Evolutionary conservation across 2,888 invertebrate species (phyloP).

Genomic region (Meganola albula): DNA sequence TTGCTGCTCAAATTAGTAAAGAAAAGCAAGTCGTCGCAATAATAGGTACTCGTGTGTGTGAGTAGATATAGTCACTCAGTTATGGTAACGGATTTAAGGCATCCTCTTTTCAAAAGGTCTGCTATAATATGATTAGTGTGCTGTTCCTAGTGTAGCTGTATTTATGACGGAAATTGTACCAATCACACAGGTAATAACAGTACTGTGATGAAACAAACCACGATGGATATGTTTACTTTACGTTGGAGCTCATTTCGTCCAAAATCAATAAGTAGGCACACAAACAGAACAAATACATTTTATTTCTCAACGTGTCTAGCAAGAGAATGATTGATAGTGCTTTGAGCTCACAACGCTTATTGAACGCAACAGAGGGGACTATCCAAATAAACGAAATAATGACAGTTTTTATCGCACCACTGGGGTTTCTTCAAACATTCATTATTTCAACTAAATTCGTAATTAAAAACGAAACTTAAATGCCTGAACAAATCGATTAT

Average conservation of each 20-base stretch:
- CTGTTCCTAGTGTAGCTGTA: slow-evolving; percentile 33
- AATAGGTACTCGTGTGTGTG: too few relatives aligned
- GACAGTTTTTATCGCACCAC: slow-evolving; percentile 40
- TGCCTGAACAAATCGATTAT: too few relatives aligned
- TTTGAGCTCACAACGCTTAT: slow-evolving; percentile 63
- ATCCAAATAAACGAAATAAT: slow-evolving; percentile 41
- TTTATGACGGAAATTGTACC: too few relatives aligned
- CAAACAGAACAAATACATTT: slow-evolving; percentile 52
- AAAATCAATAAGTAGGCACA: slow-evolving; percentile 63
- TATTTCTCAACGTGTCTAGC: slow-evolving; percentile 61
- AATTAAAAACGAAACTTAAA: too few relatives aligned
- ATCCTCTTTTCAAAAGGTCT: slow-evolving; percentile 49
- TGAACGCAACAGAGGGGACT: slow-evolving; percentile 50
- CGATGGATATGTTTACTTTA: slow-evolving; percentile 26
- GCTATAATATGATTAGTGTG: slow-evolving; percentile 58
- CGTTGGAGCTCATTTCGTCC: slow-evolving; percentile 44
- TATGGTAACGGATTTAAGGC: slow-evolving; percentile 68
- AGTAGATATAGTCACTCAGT: slow-evolving; percentile 65
- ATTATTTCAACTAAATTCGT: too few relatives aligned
- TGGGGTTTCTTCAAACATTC: slow-evolving; percentile 4
- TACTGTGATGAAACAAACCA: slow-evolving; percentile 13
- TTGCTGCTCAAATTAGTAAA: too few relatives aligned
- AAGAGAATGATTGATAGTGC: slow-evolving; percentile 70
- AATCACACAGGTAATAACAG: slow-evolving; percentile 8
- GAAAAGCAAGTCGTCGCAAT: too few relatives aligned